Base-by-base conservation (phyloP, 2,888 invertebrate genomes). In the Ischnus inquisitorius region DNA sequence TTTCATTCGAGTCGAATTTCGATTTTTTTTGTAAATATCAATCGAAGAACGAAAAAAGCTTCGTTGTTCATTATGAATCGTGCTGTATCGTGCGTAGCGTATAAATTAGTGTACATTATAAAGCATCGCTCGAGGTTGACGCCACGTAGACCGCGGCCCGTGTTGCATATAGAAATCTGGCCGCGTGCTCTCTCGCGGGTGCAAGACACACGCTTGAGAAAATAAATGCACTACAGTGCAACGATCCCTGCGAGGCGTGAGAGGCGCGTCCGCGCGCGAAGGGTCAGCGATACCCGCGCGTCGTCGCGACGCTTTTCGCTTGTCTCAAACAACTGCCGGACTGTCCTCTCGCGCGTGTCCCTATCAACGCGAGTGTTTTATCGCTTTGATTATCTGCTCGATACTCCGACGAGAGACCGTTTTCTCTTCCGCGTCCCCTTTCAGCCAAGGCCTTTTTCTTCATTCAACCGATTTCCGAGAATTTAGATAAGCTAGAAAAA, bases 211-310 rank as follows among this genome's bases (percentile, higher is more conserved):
- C 60, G 16, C 80, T 75, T 67, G 62, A 80, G 72, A 72, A 80
- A 80, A 83, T 83, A 80, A 83, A 83, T 83, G 72, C 83, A 83
- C 83, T 80, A 80, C 76, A 80, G 83, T 83, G 83, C 83, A 83
- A 83, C 80, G 83, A 77, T 83, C 83, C 46, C 80, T 25, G 69
- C 12, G 34, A 34, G 34, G 34, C 34, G 64, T 48, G 60, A 67
- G 67, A 34, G 4, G 28, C 48, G 12, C 48, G 16, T 16, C 22
- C 22, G 34, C 14, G 51, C 75, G 57, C 48, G 75, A 77, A 77
- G 77, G 78, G 65, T 72, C 81, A 76, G 81, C 81, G 81, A 81
- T 71, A 68, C 68, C 34, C 25, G 48, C 34, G 54, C 22, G 43
- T 62, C 16, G 51, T 51, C 57, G 62, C 19, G 60, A 19, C 41